Evolutionary conservation across 2,113 vertebrate genomes (phyloP), one percentile per base, ranked within the genome.

Genomic region (Crotalus tigris): DNA sequence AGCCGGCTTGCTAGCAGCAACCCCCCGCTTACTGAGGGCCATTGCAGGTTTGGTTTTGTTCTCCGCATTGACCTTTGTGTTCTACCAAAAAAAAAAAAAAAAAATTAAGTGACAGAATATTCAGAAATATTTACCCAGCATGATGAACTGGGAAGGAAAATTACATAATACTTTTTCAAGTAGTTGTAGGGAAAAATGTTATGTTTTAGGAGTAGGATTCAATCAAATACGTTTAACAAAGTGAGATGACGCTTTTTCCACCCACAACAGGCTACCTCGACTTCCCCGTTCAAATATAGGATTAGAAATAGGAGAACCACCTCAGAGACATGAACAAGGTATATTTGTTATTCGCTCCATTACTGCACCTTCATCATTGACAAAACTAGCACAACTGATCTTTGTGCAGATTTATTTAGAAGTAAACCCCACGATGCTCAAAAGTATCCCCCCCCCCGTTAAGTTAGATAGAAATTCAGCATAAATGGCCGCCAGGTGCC

Each of bases 11-110:
- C 26, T 3, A 4, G 59, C 86, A 1, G 92, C 12, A 0, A 94
- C 96, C 17, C 92, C 51, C 2, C 95, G 94, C 92, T 98, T 98
- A 5, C 93, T 96, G 0, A 88, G 97, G 0, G 93, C 91, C 85
- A 97, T 61, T 26, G 94, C 97, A 17, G 95, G 95, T 86, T 97
- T 97, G 23, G 89, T 86, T 85, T 96, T 97, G 93, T 98, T 98
- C 91, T 98, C 98, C 11, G 95, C 94, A 59, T 96, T 98, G 59
- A 98, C 75, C 90, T 98, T 98, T 88, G 96, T 93, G 89, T 98
- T 97, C 97, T 98, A 55, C 0, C 46, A 46, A 44, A 61, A 17
- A 64, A 88, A 86, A 86, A 93, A 64, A 2, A 81, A 81, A 94
- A 64, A 29, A 26, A 46, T 39, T 55, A 87, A 23, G 29, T 39